phyloP scores from a whole-genome alignment of 2,797 vertebrate species.

The Phaenicophaeus curvirostris region DNA sequence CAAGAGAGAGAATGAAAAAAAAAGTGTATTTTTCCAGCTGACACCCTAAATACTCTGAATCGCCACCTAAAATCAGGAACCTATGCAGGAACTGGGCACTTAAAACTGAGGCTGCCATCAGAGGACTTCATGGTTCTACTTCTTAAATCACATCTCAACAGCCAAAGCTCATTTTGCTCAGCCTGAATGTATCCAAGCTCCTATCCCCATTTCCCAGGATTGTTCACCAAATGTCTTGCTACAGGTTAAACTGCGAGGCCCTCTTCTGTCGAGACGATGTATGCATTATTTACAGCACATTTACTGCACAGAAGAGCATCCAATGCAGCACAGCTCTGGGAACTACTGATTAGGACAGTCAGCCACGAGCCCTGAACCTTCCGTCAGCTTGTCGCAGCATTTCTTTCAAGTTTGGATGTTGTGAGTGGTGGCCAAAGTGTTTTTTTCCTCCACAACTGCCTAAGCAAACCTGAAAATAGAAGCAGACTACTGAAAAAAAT shows the following conservation, averaged over 20 bases:
- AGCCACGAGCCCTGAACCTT: neutral
- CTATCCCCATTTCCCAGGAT: neutral
- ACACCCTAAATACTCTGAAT: neutral
- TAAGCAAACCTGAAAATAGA: neutral
- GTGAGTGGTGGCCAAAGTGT: too few relatives aligned
- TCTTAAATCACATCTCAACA: neutral
- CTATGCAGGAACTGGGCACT: neutral
- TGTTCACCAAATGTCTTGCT: accelerated
- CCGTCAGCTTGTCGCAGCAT: neutral
- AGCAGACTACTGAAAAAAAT: neutral
- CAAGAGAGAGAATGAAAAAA: neutral
- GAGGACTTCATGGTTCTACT: neutral
- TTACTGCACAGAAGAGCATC: neutral
- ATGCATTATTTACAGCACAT: too few relatives aligned
- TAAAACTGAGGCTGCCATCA: neutral
- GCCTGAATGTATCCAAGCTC: neutral
- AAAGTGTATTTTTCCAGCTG: neutral
- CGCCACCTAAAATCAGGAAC: neutral
- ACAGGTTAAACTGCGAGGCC: slow-evolving; percentile 36
- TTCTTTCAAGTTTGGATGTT: neutral
- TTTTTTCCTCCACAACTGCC: neutral
- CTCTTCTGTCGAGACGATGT: slow-evolving; percentile 2
- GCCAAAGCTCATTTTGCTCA: neutral
- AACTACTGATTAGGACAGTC: neutral
- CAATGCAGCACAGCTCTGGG: neutral